Base-by-base conservation (phyloP, 2,888 invertebrate genomes). In the Bombyx huttoni region DNA sequence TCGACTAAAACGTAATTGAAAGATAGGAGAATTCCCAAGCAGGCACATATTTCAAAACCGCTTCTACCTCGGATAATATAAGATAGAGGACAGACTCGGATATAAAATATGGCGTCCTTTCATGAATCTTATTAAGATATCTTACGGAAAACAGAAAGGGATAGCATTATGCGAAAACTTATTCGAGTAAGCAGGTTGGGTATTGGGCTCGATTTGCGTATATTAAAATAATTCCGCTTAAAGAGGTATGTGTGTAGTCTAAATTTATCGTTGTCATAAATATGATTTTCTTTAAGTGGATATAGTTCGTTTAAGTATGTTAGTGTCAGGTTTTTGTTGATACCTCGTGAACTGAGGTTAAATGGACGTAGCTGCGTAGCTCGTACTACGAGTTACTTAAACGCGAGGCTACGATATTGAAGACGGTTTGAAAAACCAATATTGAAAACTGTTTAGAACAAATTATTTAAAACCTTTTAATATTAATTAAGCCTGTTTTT, bases 71-170 rank as follows among this genome's bases (percentile, higher is more conserved):
- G 89, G 88, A 89, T 89, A 89, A 89, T 89, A 89, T 89, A 87
- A 88, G 89, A 89, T 89, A 89, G 88, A 89, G 87, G 89, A 87
- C 88, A 86, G 84, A 90, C 85, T 89, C 89, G 90, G 90, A 91
- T 91, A 92, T 93, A 92, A 93, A 92, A 92, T 93, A 93, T 92
- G 92, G 92, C 91, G 91, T 90, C 91, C 92, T 92, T 93, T 92
- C 92, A 92, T 92, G 92, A 93, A 92, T 92, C 92, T 92, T 92
- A 92, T 92, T 92, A 92, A 92, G 92, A 92, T 92, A 92, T 92
- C 91, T 91, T 89, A 50, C 85, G 89, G 81, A 90, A 90, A 90
- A 90, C 80, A 56, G 86, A 87, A 61, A 59, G 77, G 63, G 86
- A 84, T 56, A 62, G 58, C 67, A 67, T 66, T 64, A 76, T 67